Evolutionary conservation across 2,797 vertebrate genomes (phyloP), one percentile per base, ranked within the genome.

Genomic region (Parambassis ranga): DNA sequence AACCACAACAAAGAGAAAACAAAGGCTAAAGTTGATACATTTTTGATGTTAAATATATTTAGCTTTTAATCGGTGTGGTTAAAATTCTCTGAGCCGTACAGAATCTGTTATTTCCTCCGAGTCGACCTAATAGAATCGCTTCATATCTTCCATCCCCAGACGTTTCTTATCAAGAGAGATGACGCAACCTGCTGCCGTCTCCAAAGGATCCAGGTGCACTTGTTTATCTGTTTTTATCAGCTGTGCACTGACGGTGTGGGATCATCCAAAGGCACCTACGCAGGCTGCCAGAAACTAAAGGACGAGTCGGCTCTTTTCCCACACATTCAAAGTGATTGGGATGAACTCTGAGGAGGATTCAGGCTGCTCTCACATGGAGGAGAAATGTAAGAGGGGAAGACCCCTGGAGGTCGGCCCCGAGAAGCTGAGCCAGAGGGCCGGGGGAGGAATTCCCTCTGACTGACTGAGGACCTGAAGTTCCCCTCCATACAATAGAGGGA

Each of bases 221-320:
- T 87, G 85, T 82, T 88, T 79, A 77, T 83, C 84, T 82, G 81
- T 32, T 63, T 87, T 91, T 86, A 87, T 91, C 89, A 65, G 87
- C 75, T 92, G 93, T 92, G 92, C 92, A 87, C 93, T 87, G 86
- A 79, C 28, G 53, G 75, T 62, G 88, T 89, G 91, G 90, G 90
- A 84, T 88, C 92, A 92, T 87, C 85, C 72, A 81, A 87, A 70
- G 86, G 46, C 61, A 52, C 39, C 79, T 74, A 72, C 81, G 79
- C 77, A 83, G 82, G 71, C 81, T 56, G 68, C 66, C 22, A 1
- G 49, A 63, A 16, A 22, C 4, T 26, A 30, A 9, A 16, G 9
- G 15, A 30, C n/a, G n/a, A n/a, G n/a, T n/a, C n/a, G n/a, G n/a
- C n/a, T n/a, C n/a, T n/a, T n/a, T n/a, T n/a, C n/a, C n/a, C n/a